A percentile compares a stretch with the other conserved stretches of the same genome.
Conservation (phyloP, 2,113 vertebrate species). For the Rhegmatorhina hoffmannsi region DNA sequence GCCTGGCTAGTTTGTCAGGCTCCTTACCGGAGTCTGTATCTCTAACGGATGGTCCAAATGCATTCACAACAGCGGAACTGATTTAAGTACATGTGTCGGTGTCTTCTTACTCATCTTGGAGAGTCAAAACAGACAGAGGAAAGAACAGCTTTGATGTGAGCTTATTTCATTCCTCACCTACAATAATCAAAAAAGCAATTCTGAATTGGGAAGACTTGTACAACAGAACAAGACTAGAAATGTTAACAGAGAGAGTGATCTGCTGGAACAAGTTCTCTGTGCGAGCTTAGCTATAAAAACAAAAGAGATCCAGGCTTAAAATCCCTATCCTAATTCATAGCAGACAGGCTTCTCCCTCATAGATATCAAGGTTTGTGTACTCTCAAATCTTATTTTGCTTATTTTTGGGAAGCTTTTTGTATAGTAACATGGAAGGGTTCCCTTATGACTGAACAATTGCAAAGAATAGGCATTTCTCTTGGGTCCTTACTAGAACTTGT, state of each 20-base stretch:
- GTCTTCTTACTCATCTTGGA: conserved; percentile 5
- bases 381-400: background rate
- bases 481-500: background rate
- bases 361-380: background rate
- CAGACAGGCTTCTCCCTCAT: background rate
- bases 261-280: background rate
- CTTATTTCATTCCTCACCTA: background rate
- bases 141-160: conserved; percentile 50
- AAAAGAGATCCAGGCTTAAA: background rate
- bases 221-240: background rate
- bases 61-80: conserved; percentile 58
- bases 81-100: conserved; percentile 57
- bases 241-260: background rate
- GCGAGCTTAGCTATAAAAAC: background rate
- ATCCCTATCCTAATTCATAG: background rate
- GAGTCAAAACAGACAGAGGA: conserved; percentile 34
- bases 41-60: conserved; percentile 66
- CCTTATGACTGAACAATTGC: background rate
- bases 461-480: background rate
- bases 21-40: conserved; percentile 62
- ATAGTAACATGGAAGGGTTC: background rate
- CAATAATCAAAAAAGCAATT: background rate
- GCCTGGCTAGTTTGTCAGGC: conserved; percentile 74
- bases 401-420: background rate
- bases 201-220: background rate